Percentiles rank a stretch among this genome's conserved stretches.
phyloP scores from a whole-genome alignment of 2,888 invertebrate genomes.

The Drosophila atripex region DNA sequence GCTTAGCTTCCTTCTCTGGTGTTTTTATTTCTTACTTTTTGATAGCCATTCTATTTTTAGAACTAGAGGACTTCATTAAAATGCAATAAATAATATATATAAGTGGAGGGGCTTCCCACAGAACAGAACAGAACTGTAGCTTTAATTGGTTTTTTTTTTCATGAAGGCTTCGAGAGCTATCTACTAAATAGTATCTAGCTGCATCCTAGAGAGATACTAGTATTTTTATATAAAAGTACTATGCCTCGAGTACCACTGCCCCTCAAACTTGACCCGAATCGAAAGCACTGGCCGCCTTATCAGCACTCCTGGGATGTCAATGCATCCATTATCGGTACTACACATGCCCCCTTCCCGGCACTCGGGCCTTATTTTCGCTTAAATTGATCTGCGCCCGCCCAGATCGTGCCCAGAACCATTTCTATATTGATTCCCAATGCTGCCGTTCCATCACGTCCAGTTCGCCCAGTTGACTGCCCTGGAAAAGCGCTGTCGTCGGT shows the following conservation, averaged over 20 bases:
- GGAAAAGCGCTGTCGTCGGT: slow-evolving; percentile 76
- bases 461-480: slow-evolving; percentile 66
- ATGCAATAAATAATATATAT: too few relatives aligned
- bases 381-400: slow-evolving; percentile 36
- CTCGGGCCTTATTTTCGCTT: slow-evolving; percentile 26
- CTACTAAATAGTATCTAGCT: neutral
- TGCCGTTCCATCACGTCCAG: slow-evolving; percentile 81
- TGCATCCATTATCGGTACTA: slow-evolving; percentile 25
- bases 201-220: neutral
- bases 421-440: slow-evolving; percentile 52
- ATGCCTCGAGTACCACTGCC: neutral
- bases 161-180: too few relatives aligned
- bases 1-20: neutral
- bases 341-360: too few relatives aligned
- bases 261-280: slow-evolving; percentile 63
- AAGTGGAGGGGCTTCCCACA: too few relatives aligned
- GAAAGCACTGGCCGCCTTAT: slow-evolving; percentile 39
- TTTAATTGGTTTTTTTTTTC: too few relatives aligned
- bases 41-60: neutral
- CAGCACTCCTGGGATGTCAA: slow-evolving; percentile 36
- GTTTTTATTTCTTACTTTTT: too few relatives aligned
- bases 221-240: too few relatives aligned
- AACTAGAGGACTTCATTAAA: too few relatives aligned
- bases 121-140: too few relatives aligned
- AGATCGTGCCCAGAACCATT: slow-evolving; percentile 9